Percentiles rank a stretch among this genome's conserved stretches.
These are phyloP conservation scores for Xyrichtys novacula DNA, from an alignment of 2,797 vertebrate genomes.

Conservation along the genomic window DNA sequence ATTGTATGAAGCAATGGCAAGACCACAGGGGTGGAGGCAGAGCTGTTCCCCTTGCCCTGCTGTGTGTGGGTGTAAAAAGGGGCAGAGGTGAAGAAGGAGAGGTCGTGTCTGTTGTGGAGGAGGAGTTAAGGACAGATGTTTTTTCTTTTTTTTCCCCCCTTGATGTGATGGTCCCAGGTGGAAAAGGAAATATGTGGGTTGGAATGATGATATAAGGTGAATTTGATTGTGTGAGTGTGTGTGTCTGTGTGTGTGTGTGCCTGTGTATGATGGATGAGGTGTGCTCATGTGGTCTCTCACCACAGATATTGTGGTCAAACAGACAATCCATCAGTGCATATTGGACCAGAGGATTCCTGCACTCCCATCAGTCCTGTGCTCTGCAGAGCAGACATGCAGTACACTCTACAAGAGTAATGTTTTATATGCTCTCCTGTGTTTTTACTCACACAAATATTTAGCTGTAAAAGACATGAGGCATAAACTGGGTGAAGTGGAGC, in stretches of 20 bases:
- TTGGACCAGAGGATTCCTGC: conserved; percentile 70
- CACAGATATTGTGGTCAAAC: conserved; percentile 79
- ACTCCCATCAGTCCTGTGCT: conserved; percentile 44
- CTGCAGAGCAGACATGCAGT: conserved; percentile 1
- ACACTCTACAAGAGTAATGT: not conserved
- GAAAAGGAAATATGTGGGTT: conserved; percentile 69
- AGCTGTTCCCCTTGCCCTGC: conserved; percentile 57
- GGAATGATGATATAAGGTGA: conserved; percentile 59
- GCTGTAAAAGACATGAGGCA: too few species aligned
- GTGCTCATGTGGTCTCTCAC: conserved; percentile 77
- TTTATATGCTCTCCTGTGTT: not conserved
- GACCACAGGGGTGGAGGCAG: conserved; percentile 20
- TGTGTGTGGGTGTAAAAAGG: conserved; percentile 71
- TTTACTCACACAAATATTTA: not conserved
- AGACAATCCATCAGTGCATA: conserved; percentile 77
- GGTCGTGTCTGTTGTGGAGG: conserved; percentile 71
- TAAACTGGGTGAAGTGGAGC: too few species aligned
- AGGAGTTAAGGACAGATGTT: conserved; percentile 68
- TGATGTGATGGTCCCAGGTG: conserved; percentile 77
- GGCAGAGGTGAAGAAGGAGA: conserved; percentile 69
- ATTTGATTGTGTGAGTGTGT: conserved; percentile 24
- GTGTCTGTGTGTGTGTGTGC: conserved; percentile 24
- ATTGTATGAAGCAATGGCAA: conserved; percentile 55
- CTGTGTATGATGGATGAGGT: conserved; percentile 78
- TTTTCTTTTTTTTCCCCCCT: conserved; percentile 44